phyloP scores from a whole-genome alignment of 2,888 invertebrate genomes.

The Philereme vetulata region DNA sequence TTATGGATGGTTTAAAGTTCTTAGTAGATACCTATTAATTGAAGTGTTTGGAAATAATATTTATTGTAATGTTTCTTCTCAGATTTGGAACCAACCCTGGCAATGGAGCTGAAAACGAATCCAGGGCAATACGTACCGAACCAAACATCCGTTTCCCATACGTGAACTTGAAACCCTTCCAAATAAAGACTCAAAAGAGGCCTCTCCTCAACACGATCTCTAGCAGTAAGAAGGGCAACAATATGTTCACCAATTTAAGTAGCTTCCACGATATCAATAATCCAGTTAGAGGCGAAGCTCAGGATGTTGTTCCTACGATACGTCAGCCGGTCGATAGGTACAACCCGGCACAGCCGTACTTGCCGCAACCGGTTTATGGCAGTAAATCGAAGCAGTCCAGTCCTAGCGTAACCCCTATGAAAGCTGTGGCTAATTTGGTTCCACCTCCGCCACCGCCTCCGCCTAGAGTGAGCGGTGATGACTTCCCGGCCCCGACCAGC shows the following conservation, averaged over 20 bases:
- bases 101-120: constrained; percentile 75
- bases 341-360: constrained; percentile 79
- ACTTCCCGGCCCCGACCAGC: constrained; percentile 64
- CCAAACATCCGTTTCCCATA: constrained; percentile 73
- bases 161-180: constrained; percentile 73
- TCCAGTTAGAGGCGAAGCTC: constrained; percentile 74
- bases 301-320: constrained; percentile 54
- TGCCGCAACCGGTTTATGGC: constrained; percentile 65
- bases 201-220: constrained; percentile 47
- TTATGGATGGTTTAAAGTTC: too few relatives aligned
- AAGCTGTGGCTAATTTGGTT: constrained; percentile 61
- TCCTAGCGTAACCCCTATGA: constrained; percentile 45
- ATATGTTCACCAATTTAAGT: constrained; percentile 66
- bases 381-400: constrained; percentile 63
- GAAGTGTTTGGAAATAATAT: too few relatives aligned
- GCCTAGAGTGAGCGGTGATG: constrained; percentile 55
- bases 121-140: constrained; percentile 74
- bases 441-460: constrained; percentile 68
- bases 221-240: constrained; percentile 61
- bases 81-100: constrained; percentile 71
- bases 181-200: constrained; percentile 65
- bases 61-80: constrained; percentile 41
- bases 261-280: constrained; percentile 64
- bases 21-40: too few relatives aligned
- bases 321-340: constrained; percentile 70